Base-by-base conservation (phyloP, 2,797 vertebrate genomes). In the Chelmon rostratus region DNA sequence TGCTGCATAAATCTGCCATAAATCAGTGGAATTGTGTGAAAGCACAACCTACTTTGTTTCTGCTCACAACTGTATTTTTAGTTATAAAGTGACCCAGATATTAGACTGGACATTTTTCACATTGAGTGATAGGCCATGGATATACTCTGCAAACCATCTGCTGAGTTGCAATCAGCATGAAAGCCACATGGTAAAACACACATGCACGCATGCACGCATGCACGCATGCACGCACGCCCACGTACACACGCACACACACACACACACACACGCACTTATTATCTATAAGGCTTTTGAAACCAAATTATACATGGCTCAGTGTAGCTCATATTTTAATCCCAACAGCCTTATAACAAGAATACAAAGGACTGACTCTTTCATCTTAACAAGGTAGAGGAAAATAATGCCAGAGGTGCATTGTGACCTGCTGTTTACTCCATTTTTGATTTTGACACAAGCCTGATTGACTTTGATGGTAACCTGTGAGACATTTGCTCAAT, bases 61-160 rank as follows among this genome's bases (percentile, higher is more conserved):
- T 19, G 23, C 58, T 72, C 57, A 64, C 15, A 44, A 28, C 16
- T 21, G 23, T 84, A 84, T 79, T 86, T 86, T 74, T 81, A 86
- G 68, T 74, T 33, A 40, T 79, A 7, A 68, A 68, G 37, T 62
- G 75, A 80, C 70, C 75, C 42, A 80, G 67, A 79, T 69, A 53
- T 50, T 28, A 54, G 11, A 65, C 68, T 72, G 23, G 56, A 53
- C 52, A 72, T 64, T 42, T 66, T 58, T 80, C 25, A 57, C 56
- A 42, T 62, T 61, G 33, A 71, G n/a, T 61, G 13, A 73, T 53
- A 19, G 28, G 19, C 13, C 61, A 57, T 28, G 0, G 28, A 73
- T 40, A 13, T 47, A 52, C 31, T 54, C n/a, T 44, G 23, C 8
- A 73, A 67, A 69, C 38, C 25, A 31, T 74, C 19, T 53, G 40